A percentile compares a stretch with the other conserved stretches of the same genome.
These are phyloP conservation scores for Pangasianodon gigas DNA, from an alignment of 2,113 vertebrate genomes.

Conservation along the genomic window DNA sequence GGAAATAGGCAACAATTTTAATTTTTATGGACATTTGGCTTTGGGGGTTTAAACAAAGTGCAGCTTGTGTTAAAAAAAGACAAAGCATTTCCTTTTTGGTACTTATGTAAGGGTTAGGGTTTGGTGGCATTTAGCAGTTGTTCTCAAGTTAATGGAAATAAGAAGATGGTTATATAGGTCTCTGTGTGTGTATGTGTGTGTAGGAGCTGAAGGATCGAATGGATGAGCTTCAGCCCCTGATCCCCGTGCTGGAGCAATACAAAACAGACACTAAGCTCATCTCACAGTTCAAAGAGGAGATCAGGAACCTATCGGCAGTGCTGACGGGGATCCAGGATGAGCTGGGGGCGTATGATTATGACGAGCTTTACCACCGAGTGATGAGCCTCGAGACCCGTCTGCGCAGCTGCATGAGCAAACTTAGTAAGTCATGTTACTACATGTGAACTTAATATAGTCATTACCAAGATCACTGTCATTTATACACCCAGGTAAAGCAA, in stretches of 20 bases:
- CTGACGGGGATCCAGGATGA: constrained; percentile 95
- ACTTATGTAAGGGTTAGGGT: background rate
- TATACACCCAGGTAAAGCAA: background rate
- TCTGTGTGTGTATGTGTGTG: constrained; percentile 34
- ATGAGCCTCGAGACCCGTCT: constrained; percentile 89
- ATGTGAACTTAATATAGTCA: background rate
- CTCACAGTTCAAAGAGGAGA: constrained; percentile 97
- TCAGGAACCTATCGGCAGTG: constrained; percentile 88
- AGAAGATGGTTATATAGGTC: background rate
- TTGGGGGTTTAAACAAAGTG: background rate
- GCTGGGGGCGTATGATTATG: constrained; percentile 94
- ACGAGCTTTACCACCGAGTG: constrained; percentile 91
- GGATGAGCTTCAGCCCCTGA: constrained; percentile 87
- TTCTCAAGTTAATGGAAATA: background rate
- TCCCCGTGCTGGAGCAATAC: constrained; percentile 92
- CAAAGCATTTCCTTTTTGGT: background rate
- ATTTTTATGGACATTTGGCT: background rate
- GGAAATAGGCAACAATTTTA: background rate
- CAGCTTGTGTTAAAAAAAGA: background rate
- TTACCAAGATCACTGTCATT: background rate
- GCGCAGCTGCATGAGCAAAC: constrained; percentile 96
- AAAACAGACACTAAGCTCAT: constrained; percentile 95
- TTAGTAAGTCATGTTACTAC: constrained; percentile 84
- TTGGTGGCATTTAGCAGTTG: background rate
- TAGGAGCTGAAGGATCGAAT: constrained; percentile 97